Evolutionary conservation across 2,797 vertebrate species (phyloP), one percentile per base, ranked within the genome.

Genomic region (Prionace glauca): DNA sequence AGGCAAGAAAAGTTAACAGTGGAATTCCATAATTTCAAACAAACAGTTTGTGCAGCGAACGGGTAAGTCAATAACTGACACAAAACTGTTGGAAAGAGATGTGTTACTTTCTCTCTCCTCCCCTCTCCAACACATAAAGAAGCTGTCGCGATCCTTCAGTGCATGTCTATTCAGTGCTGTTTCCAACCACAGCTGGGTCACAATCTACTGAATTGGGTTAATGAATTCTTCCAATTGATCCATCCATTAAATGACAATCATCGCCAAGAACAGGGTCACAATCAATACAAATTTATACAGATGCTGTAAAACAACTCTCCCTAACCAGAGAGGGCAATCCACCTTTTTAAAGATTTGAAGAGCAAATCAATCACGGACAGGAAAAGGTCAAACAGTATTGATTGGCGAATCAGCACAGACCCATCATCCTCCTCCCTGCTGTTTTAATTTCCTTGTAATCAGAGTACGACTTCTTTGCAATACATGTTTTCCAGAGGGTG

Each of bases 341-440:
- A 96, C 96, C 95, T 96, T 97, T 97, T 97, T 97, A 97, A 96
- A 97, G 96, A 97, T 96, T 96, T 96, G 96, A 97, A 97, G 96
- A 97, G 95, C 81, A 87, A 97, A 97, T 96, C 97, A 97, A 97
- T 97, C 97, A 97, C 97, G 96, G 50, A 96, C 95, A 96, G 96
- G 96, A 96, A 97, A 97, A 97, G 96, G 97, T 97, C 97, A 98
- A 97, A 97, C 97, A 96, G 96, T 97, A 98, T 98, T 96, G 97
- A 98, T 96, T 67, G 0, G 45, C 96, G 94, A 97, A 96, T 97
- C 96, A 97, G 96, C 96, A 96, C 97, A 97, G 97, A 96, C 93
- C 72, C 11, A 97, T 97, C 95, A 96, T 95, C 95, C 96, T 87
- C 50, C 96, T 96, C 96, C 95, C 71, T 24, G 81, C 96, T 84